phyloP scores from a whole-genome alignment of 2,888 invertebrate genomes.

The Caenorhabditis imperialis region DNA sequence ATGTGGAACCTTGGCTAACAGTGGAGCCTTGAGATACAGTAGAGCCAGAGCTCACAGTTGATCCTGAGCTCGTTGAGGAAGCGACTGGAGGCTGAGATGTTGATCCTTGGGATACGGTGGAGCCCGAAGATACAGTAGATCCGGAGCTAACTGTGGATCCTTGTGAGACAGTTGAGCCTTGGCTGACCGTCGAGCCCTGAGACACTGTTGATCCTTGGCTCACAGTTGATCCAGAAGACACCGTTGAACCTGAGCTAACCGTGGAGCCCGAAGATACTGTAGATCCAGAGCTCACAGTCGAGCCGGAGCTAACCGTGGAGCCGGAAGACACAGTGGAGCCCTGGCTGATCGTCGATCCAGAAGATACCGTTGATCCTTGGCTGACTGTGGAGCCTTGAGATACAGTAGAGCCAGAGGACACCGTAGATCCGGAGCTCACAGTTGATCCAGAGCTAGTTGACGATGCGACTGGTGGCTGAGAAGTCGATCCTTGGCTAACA shows the following conservation, averaged over 20 bases:
- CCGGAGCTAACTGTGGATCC: no score
- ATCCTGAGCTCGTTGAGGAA: no score
- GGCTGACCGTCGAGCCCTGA: slow-evolving; percentile 1
- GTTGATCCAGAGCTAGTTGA: neutral
- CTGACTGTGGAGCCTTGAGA: neutral
- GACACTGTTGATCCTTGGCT: neutral
- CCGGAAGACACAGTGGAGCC: no score
- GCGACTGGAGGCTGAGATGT: neutral
- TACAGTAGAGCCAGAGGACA: no score
- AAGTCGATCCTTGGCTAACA: neutral
- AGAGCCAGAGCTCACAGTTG: neutral
- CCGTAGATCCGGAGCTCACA: neutral
- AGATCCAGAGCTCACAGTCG: no score
- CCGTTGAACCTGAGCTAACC: no score
- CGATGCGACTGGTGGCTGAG: neutral
- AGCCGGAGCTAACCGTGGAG: no score
- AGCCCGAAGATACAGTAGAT: neutral
- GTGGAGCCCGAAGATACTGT: no score
- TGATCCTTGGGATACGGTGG: neutral
- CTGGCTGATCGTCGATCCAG: neutral
- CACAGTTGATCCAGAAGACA: neutral
- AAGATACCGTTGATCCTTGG: neutral
- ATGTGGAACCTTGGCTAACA: neutral
- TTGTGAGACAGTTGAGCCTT: no score
- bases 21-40: neutral